Evolutionary conservation across 1,140 invertebrate species (phyloP).

Genomic region (Bilobella aurantiaca): DNA sequence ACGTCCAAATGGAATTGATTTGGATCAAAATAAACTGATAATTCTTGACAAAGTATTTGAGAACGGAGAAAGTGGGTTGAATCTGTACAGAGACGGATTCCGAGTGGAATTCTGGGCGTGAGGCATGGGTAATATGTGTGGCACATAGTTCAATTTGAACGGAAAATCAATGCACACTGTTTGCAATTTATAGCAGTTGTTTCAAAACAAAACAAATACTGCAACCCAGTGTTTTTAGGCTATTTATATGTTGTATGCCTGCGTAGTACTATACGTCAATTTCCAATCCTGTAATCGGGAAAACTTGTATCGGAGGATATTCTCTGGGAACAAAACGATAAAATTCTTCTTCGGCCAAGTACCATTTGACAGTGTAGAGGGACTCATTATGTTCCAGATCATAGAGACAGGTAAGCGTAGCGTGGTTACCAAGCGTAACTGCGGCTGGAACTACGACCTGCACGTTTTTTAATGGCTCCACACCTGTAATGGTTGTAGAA

Average conservation of each 20-base stretch:
- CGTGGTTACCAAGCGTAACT: constrained; percentile 32
- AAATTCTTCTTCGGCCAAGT: constrained; percentile 35
- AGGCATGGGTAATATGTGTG: not conserved
- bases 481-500: too few relatives aligned
- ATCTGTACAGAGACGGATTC: too few relatives aligned
- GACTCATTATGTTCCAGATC: constrained; percentile 35
- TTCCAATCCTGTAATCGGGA: constrained; percentile 29
- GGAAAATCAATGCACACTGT: not conserved
- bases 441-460: constrained; percentile 34
- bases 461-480: constrained; percentile 36
- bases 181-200: too few relatives aligned
- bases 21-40: too few relatives aligned
- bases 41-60: too few relatives aligned
- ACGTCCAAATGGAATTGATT: too few relatives aligned
- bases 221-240: not conserved
- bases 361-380: constrained; percentile 40
- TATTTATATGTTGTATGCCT: not conserved
- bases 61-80: too few relatives aligned
- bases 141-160: not conserved
- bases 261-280: constrained; percentile 33
- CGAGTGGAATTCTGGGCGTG: too few relatives aligned
- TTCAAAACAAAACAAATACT: not conserved
- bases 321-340: constrained; percentile 29
- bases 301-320: constrained; percentile 28
- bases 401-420: constrained; percentile 35